Percentiles rank a stretch among this genome's conserved stretches.
Conservation (phyloP, 2,888 invertebrate species). For the Mythimna loreyi region DNA sequence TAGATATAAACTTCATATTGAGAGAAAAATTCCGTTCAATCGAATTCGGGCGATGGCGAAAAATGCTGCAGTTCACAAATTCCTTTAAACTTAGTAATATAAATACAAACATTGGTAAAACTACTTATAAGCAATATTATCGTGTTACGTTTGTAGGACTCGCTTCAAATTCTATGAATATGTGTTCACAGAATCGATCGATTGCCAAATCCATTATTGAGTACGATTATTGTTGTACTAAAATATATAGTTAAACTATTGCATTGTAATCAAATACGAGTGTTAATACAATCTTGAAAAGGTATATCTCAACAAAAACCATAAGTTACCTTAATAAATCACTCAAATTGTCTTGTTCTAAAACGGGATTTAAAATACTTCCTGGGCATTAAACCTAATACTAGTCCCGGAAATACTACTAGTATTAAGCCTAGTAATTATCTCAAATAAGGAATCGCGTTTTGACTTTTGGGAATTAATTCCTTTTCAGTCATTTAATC, state of each 20-base stretch:
- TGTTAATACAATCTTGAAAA: not conserved
- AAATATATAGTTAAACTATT: slow-evolving; percentile 1
- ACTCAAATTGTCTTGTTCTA: not conserved
- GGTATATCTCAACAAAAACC: no score
- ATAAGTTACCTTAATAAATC: not conserved
- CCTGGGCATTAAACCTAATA: no score
- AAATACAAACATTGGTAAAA: slow-evolving; percentile 42
- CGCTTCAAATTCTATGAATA: slow-evolving; percentile 48
- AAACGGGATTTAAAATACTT: no score
- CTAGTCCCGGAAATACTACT: no score
- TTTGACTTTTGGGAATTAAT: not conserved
- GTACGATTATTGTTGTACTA: slow-evolving; percentile 21
- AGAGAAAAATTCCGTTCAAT: slow-evolving; percentile 12
- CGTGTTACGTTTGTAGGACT: slow-evolving; percentile 50
- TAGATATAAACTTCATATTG: not conserved
- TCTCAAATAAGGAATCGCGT: no score
- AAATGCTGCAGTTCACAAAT: slow-evolving; percentile 38
- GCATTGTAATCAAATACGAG: not conserved
- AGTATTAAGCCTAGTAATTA: no score
- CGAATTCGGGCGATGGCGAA: slow-evolving; percentile 32
- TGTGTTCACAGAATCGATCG: slow-evolving; percentile 50
- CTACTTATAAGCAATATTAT: slow-evolving; percentile 53
- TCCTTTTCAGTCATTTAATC: not conserved
- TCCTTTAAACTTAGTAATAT: slow-evolving; percentile 43
- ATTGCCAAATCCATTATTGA: slow-evolving; percentile 49